phyloP scores from a whole-genome alignment of 2,113 vertebrate genomes.

The Mormyrus iriodes region DNA sequence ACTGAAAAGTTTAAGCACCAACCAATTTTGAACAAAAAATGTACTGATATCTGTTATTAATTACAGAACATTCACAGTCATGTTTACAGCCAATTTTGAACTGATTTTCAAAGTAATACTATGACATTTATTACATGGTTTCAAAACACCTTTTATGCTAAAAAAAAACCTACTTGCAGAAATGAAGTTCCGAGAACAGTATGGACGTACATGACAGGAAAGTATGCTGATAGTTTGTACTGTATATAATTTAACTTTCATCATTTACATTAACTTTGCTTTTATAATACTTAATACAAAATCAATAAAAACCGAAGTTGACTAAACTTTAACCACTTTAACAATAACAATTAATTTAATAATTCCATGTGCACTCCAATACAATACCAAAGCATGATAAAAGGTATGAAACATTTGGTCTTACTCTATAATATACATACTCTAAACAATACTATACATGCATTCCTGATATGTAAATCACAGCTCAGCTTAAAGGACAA shows the following conservation, averaged over 20 bases:
- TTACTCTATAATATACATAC: constrained; percentile 11
- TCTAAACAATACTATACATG: background rate
- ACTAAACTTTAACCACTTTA: constrained; percentile 24
- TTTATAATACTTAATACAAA: constrained; percentile 55
- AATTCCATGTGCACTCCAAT: constrained; percentile 52
- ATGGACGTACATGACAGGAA: constrained; percentile 55
- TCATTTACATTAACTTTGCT: constrained; percentile 54
- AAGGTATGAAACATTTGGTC: constrained; percentile 2
- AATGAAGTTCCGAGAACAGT: constrained; percentile 57
- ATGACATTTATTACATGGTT: constrained; percentile 65
- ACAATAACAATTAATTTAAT: constrained; percentile 42
- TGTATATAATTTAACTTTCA: constrained; percentile 51
- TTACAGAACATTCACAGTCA: constrained; percentile 68
- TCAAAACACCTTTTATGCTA: constrained; percentile 66
- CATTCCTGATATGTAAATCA: background rate
- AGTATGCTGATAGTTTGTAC: constrained; percentile 56
- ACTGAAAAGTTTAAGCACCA: constrained; percentile 5
- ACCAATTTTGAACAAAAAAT: constrained; percentile 33
- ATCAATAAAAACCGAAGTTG: constrained; percentile 52
- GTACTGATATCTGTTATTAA: constrained; percentile 59
- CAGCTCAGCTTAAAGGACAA: background rate
- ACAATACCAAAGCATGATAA: constrained; percentile 31
- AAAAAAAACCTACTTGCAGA: constrained; percentile 70
- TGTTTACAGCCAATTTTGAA: constrained; percentile 84
- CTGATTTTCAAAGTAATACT: constrained; percentile 73